Evolutionary conservation across 1,140 invertebrate species (phyloP), one percentile per base, ranked within the genome.

Genomic region (Chionoecetes opilio): DNA sequence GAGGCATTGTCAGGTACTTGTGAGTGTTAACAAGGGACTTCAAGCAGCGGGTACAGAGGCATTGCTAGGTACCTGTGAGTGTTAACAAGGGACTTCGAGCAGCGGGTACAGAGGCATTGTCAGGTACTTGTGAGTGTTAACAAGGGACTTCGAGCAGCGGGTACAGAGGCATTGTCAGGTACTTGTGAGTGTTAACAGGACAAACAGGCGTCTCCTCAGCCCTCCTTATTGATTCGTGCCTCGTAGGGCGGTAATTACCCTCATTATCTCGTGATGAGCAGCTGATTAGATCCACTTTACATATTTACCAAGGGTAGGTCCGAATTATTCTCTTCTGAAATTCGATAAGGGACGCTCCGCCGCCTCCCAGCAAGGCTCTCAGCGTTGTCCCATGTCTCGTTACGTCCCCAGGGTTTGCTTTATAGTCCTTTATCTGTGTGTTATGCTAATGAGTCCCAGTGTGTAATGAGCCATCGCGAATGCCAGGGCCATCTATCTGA

Each of bases 181-280:
- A 3, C 46, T 17, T 53, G 2, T 9, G 11, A 14, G 11, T 9
- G 46, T 53, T 3, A 53, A 17, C 46, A 53, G 2, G 2, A 53
- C 46, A 75, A 75, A 75, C 63, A n/a, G 21, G 6, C 21, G 1
- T 75, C 63, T 26, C 63, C 63, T 75, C 21, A 26, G 21, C 63
- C 63, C n/a, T 75, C n/a, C 63, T 75, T n/a, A 75, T 75, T 75
- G 63, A 75, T 75, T 75, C 63, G 63, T 75, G 21, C 0, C 63
- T 75, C 63, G 63, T n/a, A 75, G 63, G 63, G 63, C 21, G n/a
- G 63, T 75, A 75, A 75, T 75, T 75, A n/a, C n/a, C 63, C 63
- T 75, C 63, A 75, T 75, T 75, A 75, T 75, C 21, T n/a, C 63
- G 63, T 75, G n/a, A 75, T n/a, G 63, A 75, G 63, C 63, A 75